Evolutionary conservation across 2,113 vertebrate genomes (phyloP), one percentile per base, ranked within the genome.

Genomic region (Hippocampus abdominalis): DNA sequence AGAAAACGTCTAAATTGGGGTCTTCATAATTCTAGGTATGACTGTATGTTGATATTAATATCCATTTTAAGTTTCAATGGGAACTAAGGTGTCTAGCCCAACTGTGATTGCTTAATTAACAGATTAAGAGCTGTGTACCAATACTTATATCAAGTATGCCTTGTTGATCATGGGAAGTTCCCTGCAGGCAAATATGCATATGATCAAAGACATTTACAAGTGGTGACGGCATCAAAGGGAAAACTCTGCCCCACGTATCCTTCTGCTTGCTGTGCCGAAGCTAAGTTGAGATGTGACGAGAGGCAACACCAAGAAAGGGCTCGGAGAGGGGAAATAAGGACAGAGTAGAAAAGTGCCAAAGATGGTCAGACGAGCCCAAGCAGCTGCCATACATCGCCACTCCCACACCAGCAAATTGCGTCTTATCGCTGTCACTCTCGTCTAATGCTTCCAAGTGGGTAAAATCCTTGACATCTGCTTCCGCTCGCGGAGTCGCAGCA

Each of bases 391-490:
- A 42, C 40, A 49, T 23, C 25, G 57, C 44, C 51, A 23, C 71
- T 66, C 66, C 75, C 81, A 82, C 76, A 81, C 84, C 23, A 42
- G 63, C 84, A 87, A 92, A 88, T 91, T 92, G 92, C 83, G 91
- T 92, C 88, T 88, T 68, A 66, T 68, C 60, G 67, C 82, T 82
- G 81, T 78, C 81, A 70, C 83, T 84, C 74, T n/a, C n/a, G n/a
- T n/a, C n/a, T 89, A 87, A 89, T 80, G 77, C 89, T 86, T 88
- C 87, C 76, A 86, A 89, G 89, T 85, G 84, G 75, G 71, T 74
- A 80, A 83, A 81, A 89, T 86, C 86, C 87, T 88, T 78, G 71
- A 91, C 91, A 93, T 90, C 90, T 91, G 91, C 85, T 90, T 80
- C 85, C 77, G 73, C 82, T 86, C 84, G 27, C 68, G 65, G 77